Evolutionary conservation across 2,797 vertebrate species (phyloP).

Genomic region (Helostoma temminkii): DNA sequence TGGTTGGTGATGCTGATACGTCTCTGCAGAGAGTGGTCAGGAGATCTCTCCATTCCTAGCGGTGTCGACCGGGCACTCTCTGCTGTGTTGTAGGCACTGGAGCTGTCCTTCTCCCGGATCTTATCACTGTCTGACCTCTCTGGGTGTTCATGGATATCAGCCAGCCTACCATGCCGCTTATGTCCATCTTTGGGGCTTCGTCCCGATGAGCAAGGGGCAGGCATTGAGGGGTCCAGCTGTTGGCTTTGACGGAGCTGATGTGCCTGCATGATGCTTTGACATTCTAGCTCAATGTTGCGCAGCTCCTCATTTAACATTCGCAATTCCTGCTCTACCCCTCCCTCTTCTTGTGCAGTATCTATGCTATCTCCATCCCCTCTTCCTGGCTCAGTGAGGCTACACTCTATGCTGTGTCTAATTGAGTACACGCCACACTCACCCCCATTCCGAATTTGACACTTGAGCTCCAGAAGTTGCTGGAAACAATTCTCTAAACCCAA

Average conservation of each 20-base stretch:
- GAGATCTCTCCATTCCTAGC: slow-evolving; percentile 87
- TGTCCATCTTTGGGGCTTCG: slow-evolving; percentile 75
- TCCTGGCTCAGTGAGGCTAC: slow-evolving; percentile 85
- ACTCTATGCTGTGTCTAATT: slow-evolving; percentile 93
- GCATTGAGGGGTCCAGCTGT: slow-evolving; percentile 69
- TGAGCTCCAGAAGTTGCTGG: slow-evolving; percentile 93
- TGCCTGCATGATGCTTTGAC: slow-evolving; percentile 97
- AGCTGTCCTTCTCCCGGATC: slow-evolving; percentile 93
- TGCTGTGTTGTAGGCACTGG: slow-evolving; percentile 96
- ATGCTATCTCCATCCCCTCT: slow-evolving; percentile 76
- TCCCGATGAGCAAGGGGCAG: slow-evolving; percentile 52
- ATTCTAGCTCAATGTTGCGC: slow-evolving; percentile 93
- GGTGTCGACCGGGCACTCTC: slow-evolving; percentile 95
- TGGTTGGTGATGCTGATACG: slow-evolving; percentile 91
- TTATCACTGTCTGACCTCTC: slow-evolving; percentile 87
- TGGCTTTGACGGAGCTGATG: slow-evolving; percentile 89
- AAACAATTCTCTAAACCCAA: slow-evolving; percentile 87
- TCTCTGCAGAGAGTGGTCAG: slow-evolving; percentile 90
- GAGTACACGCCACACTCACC: slow-evolving; percentile 94
- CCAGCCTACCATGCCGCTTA: slow-evolving; percentile 84
- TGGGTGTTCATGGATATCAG: slow-evolving; percentile 91
- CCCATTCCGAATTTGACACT: slow-evolving; percentile 93
- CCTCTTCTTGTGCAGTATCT: slow-evolving; percentile 76
- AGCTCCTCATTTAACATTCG: slow-evolving; percentile 95
- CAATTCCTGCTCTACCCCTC: slow-evolving; percentile 91